phyloP scores from a whole-genome alignment of 2,797 vertebrate species.

The Halcyon chelicuti region DNA sequence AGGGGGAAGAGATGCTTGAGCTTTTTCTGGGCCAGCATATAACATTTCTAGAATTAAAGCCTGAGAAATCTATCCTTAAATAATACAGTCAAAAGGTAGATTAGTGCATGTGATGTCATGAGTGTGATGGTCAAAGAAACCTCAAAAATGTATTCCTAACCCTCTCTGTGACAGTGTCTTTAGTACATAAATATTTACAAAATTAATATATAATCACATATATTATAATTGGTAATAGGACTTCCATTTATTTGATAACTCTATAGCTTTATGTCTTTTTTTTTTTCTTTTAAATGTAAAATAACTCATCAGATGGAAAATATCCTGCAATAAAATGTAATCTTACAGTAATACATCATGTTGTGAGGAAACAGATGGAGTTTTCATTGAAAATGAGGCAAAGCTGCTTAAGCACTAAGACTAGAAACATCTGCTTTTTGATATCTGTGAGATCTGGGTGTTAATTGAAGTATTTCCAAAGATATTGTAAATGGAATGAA shows the following conservation, averaged over 20 bases:
- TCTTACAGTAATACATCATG: not conserved
- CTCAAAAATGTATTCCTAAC: not conserved
- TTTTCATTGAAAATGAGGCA: slow-evolving; percentile 52
- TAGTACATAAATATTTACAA: not conserved
- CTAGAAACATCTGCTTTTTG: slow-evolving; percentile 52
- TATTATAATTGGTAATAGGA: not conserved
- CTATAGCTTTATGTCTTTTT: not conserved
- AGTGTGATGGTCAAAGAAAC: not conserved
- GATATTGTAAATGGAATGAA: not conserved
- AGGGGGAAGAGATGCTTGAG: not conserved
- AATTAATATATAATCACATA: not conserved
- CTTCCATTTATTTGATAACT: not conserved
- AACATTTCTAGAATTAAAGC: not conserved
- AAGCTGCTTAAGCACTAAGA: slow-evolving; percentile 16
- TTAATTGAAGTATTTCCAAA: slow-evolving; percentile 48
- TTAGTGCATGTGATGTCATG: not conserved
- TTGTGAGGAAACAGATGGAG: slow-evolving; percentile 50
- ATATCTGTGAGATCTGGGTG: not conserved
- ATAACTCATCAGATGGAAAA: slow-evolving; percentile 14
- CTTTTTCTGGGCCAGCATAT: not conserved
- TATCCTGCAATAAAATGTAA: slow-evolving; percentile 38
- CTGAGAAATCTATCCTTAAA: not conserved
- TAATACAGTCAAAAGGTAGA: not conserved
- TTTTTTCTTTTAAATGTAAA: not conserved
- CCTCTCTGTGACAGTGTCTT: not conserved